Percentiles rank a stretch among this genome's conserved stretches.
Conservation (phyloP, 1,140 invertebrate species). For the Dreissena polymorpha region DNA sequence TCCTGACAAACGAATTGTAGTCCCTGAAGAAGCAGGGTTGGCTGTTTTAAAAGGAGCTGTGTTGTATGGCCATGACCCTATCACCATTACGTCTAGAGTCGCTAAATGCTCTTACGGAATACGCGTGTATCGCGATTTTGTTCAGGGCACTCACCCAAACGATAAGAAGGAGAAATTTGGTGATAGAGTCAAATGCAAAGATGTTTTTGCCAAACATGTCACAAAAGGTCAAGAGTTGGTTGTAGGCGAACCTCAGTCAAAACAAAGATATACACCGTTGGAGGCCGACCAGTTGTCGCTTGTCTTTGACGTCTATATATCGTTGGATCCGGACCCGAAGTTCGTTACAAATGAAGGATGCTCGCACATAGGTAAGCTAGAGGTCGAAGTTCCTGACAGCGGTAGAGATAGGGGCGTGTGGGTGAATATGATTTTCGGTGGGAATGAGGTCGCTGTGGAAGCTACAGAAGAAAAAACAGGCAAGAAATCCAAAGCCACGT, state of each 20-base stretch:
- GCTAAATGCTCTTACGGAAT: slow-evolving; percentile 49
- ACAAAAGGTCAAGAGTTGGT: slow-evolving; percentile 28
- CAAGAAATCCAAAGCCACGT: slow-evolving; percentile 15
- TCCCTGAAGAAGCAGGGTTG: slow-evolving; percentile 32
- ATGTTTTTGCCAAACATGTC: slow-evolving; percentile 31
- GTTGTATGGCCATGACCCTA: slow-evolving; percentile 43
- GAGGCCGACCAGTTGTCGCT: slow-evolving; percentile 23
- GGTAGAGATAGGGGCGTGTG: slow-evolving; percentile 5
- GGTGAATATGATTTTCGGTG: slow-evolving; percentile 32
- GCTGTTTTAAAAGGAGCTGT: slow-evolving; percentile 46
- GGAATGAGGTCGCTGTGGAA: slow-evolving; percentile 13
- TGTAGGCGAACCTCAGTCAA: slow-evolving; percentile 9
- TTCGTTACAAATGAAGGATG: slow-evolving; percentile 25
- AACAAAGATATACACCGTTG: slow-evolving; percentile 15
- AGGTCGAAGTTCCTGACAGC: slow-evolving; percentile 21
- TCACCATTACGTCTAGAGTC: slow-evolving; percentile 29
- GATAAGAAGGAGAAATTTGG: slow-evolving; percentile 24
- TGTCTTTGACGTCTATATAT: slow-evolving; percentile 26
- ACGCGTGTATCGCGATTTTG: slow-evolving; percentile 23
- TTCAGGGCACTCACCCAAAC: slow-evolving; percentile 6
- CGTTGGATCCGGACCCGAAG: slow-evolving; percentile 22
- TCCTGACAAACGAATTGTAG: slow-evolving; percentile 6
- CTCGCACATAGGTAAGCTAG: slow-evolving; percentile 5
- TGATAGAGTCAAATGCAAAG: slow-evolving; percentile 28
- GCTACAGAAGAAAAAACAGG: slow-evolving; percentile 33